phyloP scores from a whole-genome alignment of 1,140 invertebrate species.

The Euwallacea similis region DNA sequence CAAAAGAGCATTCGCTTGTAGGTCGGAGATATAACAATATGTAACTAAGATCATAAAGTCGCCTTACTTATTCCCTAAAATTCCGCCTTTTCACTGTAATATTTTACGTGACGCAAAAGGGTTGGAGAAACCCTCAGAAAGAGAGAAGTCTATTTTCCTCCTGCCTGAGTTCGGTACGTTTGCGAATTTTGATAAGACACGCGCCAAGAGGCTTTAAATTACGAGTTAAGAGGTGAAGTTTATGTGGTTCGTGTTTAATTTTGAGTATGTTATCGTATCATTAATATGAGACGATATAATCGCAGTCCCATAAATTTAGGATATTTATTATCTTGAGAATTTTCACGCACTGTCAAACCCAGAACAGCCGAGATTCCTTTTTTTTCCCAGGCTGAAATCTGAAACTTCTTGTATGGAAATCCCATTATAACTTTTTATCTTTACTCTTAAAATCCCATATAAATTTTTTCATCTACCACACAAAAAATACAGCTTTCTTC shows the following conservation, averaged over 20 bases:
- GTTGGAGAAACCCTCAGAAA: background rate
- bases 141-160: constrained; percentile 13
- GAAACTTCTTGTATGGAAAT: too few species aligned
- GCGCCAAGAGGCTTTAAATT: constrained; percentile 15
- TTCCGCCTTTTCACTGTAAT: background rate
- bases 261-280: constrained; percentile 7
- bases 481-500: too few species aligned
- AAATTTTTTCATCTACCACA: too few species aligned
- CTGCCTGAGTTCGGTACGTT: constrained; percentile 13
- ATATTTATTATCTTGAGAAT: too few species aligned
- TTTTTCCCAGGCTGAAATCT: too few species aligned
- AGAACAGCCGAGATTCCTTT: too few species aligned
- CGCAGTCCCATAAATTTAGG: too few species aligned
- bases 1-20: background rate
- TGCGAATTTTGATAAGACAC: constrained; percentile 15
- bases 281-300: too few species aligned
- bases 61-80: background rate
- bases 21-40: background rate
- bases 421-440: too few species aligned
- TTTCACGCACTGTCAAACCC: too few species aligned
- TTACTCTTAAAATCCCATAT: too few species aligned
- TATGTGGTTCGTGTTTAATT: constrained; percentile 18
- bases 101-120: constrained; percentile 17
- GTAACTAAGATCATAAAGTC: background rate
- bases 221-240: constrained; percentile 17